Evolutionary conservation across 2,888 invertebrate species (phyloP), one percentile per base, ranked within the genome.

Genomic region (Stenolophus ochropezus): DNA sequence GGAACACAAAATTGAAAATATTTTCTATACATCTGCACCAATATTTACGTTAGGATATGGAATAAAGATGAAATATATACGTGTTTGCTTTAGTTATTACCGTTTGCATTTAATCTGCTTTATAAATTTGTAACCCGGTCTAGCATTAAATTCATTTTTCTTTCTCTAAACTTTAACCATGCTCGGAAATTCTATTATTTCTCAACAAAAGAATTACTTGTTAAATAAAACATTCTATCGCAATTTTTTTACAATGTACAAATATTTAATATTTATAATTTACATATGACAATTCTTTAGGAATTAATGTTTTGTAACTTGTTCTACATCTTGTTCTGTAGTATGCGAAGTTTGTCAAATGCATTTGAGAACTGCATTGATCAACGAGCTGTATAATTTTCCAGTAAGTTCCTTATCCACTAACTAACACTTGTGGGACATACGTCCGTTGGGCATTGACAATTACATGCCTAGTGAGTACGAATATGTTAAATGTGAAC

Each of bases 51-150:
- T 69, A 16, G 65, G 27, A 69, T 69, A 69, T 69, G 65, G 33
- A 69, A 69, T 33, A 33, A 69, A 69, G 65, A 69, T 69, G 65
- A 69, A 69, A 69, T 69, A 69, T 69, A 33, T 27, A 33, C 33
- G 33, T 69, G 27, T 69, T 69, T 69, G 65, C 33, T 69, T 27
- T 69, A 69, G 65, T 69, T 69, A 69, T 69, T 69, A 69, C 65
- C 27, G 65, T 69, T 69, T 69, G 65, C 65, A 69, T 69, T 69
- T 69, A 69, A 69, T 69, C 65, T 69, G 65, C 65, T 69, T 69
- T 69, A 69, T 69, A 69, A 69, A 69, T 69, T 69, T 65, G 27
- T 27, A 25, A 16, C 61, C 14, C 27, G 61, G n/a, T n/a, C 27
- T 25, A 14, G 14, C 61, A 11, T 25, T 23, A 8, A 27, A 25